These are phyloP conservation scores for Etheostoma perlongum DNA, from an alignment of 2,797 vertebrate genomes.

Conservation along the genomic window DNA sequence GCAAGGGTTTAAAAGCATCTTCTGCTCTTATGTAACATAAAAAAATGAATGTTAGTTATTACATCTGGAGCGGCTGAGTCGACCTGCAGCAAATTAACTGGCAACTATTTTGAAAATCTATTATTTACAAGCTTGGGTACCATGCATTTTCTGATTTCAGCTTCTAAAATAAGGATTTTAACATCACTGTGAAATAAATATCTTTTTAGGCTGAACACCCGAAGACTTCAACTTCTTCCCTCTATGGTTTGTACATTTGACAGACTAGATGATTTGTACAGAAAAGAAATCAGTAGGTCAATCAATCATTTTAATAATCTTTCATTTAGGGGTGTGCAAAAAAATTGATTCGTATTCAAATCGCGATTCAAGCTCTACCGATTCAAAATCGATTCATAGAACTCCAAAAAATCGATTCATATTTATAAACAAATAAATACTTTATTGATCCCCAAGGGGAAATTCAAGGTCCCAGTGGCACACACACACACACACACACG, in stretches of 20 bases:
- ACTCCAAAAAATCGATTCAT: too few species aligned
- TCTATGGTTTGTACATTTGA: too few species aligned
- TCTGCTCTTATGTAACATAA: background rate
- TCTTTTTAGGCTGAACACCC: background rate
- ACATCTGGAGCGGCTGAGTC: background rate
- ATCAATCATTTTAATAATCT: background rate
- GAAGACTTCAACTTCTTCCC: background rate
- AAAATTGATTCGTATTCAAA: too few species aligned
- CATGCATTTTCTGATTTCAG: background rate
- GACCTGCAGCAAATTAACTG: background rate
- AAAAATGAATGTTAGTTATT: background rate
- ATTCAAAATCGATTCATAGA: too few species aligned
- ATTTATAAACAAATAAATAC: too few species aligned
- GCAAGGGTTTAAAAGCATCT: background rate
- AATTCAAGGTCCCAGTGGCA: too few species aligned
- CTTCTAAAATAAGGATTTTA: background rate
- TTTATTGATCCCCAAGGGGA: too few species aligned
- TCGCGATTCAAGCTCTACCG: too few species aligned
- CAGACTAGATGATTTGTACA: background rate
- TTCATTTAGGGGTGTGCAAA: too few species aligned
- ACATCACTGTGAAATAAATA: background rate
- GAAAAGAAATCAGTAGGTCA: background rate
- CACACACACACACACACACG: too few species aligned
- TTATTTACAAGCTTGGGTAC: too few species aligned
- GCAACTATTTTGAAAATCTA: background rate